Base-by-base conservation (phyloP, 1,140 invertebrate genomes). In the Chlorops oryzae region DNA sequence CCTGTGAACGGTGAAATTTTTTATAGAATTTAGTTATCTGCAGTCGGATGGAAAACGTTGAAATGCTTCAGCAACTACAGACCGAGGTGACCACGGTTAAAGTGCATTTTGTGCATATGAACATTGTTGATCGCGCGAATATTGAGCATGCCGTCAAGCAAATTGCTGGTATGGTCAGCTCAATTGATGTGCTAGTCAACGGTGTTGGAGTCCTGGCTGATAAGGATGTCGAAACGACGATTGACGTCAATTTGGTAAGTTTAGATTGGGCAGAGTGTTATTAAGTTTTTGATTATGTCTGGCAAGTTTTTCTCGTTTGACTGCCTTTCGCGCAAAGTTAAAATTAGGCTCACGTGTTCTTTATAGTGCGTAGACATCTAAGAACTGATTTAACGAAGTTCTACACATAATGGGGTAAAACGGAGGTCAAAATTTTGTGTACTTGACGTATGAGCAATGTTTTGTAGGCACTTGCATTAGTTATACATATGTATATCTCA, bases 101-200 rank as follows among this genome's bases (percentile, higher is more conserved):
- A 20, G 45, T 67, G 1, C 21, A 58, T 2, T 70, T 64, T 41
- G 54, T 62, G 49, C 63, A 59, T 23, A 55, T 67, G 37, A 60
- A 70, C 43, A 52, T 70, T 5, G 63, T 63, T 52, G 61, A 70
- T 5, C 57, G 49, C 20, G 2, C 28, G n/a, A 60, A 51, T 20
- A 70, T 70, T 15, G 61, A 65, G 34, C 59, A 63, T 25, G 49
- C 55, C 2, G 58, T 66, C 50, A 55, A 51, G 23, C 58, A 60
- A 37, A 57, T 67, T 51, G 59, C 54, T 1, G 49, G 60, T 20
- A 34, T 49, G 47, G 58, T 67, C 46, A 61, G 58, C 13, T 51
- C 66, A 46, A 58, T 70, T 25, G 66, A 70, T 65, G 60, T 70
- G 23, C 50, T 70, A 20, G 49, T 70, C 32, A 70, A 70, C 40